Evolutionary conservation across 2,113 vertebrate genomes (phyloP), one percentile per base, ranked within the genome.

Genomic region (Hassar affinis): DNA sequence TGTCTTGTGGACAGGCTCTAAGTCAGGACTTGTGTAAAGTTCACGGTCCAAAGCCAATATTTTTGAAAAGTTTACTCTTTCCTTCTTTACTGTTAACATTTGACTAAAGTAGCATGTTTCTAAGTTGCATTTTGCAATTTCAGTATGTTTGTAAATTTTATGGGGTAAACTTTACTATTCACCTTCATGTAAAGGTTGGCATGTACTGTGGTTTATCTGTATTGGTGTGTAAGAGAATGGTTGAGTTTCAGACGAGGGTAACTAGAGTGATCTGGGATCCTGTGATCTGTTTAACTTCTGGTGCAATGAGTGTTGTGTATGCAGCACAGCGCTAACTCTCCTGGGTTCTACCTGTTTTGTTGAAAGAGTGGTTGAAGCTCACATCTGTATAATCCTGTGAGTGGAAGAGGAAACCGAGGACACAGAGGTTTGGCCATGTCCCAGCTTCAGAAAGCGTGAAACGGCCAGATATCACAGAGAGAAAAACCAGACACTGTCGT

Each of bases 401-500:
- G 42, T 49, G 38, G 72, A 49, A 15, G 47, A 83, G 52, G 80
- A 87, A 83, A 80, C 54, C 82, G 78, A 57, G 75, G 75, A 87
- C 79, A 74, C 42, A 49, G 79, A 75, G 80, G 38, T 77, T 77
- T 87, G 86, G 85, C 68, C 18, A 3, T 1, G 12, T 30, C 51
- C 82, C 86, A 51, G 68, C 10, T 33, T 30, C 57, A 57, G 59
- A 83, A 80, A 71, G 69, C 49, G 69, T 87, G 75, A 85, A 85
- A 61, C 59, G 75, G 79, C 79, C 80, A 85, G 80, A 83, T 83
- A 83, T 83, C 77, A 47, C 30, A 38, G 42, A 87, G 86, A 87
- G 35, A 79, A 45, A 85, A 87, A 84, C 51, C 86, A 87, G 86
- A 80, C 52, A n/a, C 86, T 85, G 76, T 83, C 80, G n/a, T 75